phyloP scores from a whole-genome alignment of 2,797 vertebrate species.

The Amblyopsis hoosieri region DNA sequence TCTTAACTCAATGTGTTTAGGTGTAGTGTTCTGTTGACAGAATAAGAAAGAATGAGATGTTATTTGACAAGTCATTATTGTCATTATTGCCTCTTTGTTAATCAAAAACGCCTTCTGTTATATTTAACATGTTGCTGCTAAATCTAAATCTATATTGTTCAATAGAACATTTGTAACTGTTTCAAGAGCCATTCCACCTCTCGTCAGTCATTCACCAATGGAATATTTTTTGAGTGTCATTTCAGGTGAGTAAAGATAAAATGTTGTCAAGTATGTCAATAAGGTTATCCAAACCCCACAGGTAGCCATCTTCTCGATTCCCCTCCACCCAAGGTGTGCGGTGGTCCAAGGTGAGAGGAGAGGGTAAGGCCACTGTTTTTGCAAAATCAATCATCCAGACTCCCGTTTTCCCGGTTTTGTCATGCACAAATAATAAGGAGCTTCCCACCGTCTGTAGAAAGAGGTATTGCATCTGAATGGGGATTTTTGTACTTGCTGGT shows the following conservation, averaged over 20 bases:
- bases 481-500: not conserved
- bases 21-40: too few species aligned
- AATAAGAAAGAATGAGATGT: too few species aligned
- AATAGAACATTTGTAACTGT: not conserved
- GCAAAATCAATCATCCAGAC: constrained; percentile 94
- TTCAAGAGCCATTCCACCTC: not conserved
- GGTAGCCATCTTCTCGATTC: constrained; percentile 87
- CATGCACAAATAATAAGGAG: constrained; percentile 87
- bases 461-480: not conserved
- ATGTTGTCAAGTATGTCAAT: constrained; percentile 54
- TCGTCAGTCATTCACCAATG: too few species aligned
- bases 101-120: not conserved
- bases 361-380: constrained; percentile 78
- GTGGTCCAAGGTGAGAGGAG: constrained; percentile 77
- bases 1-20: too few species aligned
- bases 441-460: constrained; percentile 85
- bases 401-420: constrained; percentile 78
- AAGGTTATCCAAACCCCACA: constrained; percentile 87
- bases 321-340: constrained; percentile 84
- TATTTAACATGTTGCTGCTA: not conserved
- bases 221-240: not conserved
- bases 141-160: too few species aligned
- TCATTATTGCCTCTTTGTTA: not conserved
- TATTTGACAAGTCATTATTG: too few species aligned
- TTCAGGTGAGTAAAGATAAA: not conserved